These are phyloP conservation scores for Eumaeus atala DNA, from an alignment of 1,140 invertebrate genomes.

Conservation along the genomic window DNA sequence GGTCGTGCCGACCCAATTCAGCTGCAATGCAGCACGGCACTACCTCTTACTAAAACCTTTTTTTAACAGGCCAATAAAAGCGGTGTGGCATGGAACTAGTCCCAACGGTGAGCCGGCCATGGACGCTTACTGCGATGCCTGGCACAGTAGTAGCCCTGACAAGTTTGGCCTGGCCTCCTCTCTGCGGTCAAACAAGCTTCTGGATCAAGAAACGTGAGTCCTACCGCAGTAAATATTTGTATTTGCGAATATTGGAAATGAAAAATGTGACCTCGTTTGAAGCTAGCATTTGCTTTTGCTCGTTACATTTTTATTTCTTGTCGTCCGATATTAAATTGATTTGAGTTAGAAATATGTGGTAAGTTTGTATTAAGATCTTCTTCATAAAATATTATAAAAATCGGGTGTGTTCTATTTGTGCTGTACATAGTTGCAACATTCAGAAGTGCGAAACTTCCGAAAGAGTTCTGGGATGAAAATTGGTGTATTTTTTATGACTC, in stretches of 20 bases:
- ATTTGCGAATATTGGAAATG: slow-evolving; percentile 6
- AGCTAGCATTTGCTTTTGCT: neutral
- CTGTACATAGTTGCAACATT: no score
- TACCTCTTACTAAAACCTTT: no score
- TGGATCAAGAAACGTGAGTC: slow-evolving; percentile 82
- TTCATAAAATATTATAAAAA: no score
- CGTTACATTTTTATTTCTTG: slow-evolving; percentile 7
- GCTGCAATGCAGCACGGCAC: no score
- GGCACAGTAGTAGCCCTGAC: slow-evolving; percentile 86
- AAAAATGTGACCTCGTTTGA: neutral
- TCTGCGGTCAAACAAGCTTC: slow-evolving; percentile 82
- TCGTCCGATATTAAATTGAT: slow-evolving; percentile 4
- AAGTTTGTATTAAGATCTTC: no score
- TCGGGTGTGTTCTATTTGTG: no score
- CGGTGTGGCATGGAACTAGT: slow-evolving; percentile 94
- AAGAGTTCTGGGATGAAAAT: no score
- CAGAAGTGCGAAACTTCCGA: no score
- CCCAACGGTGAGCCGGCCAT: slow-evolving; percentile 87
- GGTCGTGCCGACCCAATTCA: no score
- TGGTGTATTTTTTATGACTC: no score
- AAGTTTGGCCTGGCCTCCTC: slow-evolving; percentile 90
- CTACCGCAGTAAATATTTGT: neutral
- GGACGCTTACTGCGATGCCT: slow-evolving; percentile 93
- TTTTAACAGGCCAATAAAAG: slow-evolving; percentile 87
- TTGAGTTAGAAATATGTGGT: neutral